Base-by-base conservation (phyloP, 2,888 invertebrate genomes). In the Lasioglossum leucozonium region DNA sequence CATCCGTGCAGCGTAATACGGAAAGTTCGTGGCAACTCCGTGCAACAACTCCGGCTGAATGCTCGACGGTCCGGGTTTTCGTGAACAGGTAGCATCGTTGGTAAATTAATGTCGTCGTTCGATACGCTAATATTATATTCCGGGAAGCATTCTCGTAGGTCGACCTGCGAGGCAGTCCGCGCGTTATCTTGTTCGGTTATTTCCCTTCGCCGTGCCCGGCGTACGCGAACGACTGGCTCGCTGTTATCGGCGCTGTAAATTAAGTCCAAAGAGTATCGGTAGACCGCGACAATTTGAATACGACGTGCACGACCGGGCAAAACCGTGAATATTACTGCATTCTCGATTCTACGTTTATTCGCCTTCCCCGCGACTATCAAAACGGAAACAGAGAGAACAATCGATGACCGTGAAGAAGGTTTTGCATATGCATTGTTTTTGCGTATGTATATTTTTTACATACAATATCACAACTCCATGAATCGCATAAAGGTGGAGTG, bases 101-200 rank as follows among this genome's bases (percentile, higher is more conserved):
- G 30, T 30, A 62, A 62, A 62, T 62, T 62, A 30, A 30, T 6
- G 62, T 62, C 30, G 62, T 8, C 62, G 30, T 62, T 62, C 30
- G 62, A 62, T 62, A 62, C 62, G 62, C 62, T 62, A 62, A 62
- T 62, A n/a, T 62, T 62, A 62, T 62, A 62, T 62, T 62, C 30
- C 30, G 30, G 62, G 16, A 62, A 62, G 30, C 62, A 6, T 62
- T 8, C 62, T 30, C 62, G 30, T n/a, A 16, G 16, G 30, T 30
- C 30, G 26, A 62, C 16, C 30, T 18, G 30, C 30, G 18, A 16
- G 16, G 16, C 55, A 55, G 55, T 55, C 55, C 11, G 11, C n/a
- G 55, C 22, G 55, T 18, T 62, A 30, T 62, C 62, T 30, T 62
- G 62, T 6, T 62, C 30, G 30, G 30, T 30, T 62, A 30, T 62